These are phyloP conservation scores for Scalopus aquaticus DNA, from an alignment of 2,113 vertebrate genomes.

Conservation along the genomic window DNA sequence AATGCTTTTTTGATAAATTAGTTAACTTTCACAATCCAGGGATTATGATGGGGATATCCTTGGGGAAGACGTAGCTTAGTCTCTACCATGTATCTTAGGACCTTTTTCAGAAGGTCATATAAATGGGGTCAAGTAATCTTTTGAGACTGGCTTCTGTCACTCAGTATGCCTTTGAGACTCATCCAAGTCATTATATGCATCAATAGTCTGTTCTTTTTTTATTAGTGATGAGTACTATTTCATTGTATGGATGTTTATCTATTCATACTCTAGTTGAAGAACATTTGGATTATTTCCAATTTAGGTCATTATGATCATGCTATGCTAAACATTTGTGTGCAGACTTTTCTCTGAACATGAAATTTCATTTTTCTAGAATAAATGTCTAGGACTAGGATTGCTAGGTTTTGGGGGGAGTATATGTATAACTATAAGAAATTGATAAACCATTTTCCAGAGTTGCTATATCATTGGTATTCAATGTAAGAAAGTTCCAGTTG, in stretches of 20 bases:
- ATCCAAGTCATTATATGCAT: no score
- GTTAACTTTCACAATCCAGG: not conserved
- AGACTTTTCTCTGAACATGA: not conserved
- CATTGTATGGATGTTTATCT: no score
- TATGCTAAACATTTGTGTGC: not conserved
- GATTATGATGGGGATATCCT: not conserved
- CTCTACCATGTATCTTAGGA: not conserved
- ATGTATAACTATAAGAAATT: not conserved
- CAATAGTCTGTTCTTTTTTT: no score
- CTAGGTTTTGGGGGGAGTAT: not conserved
- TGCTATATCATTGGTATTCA: not conserved
- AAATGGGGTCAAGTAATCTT: no score
- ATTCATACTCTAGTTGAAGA: no score
- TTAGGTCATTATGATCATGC: not conserved
- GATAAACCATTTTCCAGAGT: not conserved
- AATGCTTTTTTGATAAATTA: not conserved
- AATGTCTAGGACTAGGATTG: not conserved
- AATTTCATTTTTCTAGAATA: constrained; percentile 4
- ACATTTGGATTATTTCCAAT: no score
- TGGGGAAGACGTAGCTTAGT: not conserved
- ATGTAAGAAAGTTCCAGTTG: not conserved
- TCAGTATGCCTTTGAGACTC: no score
- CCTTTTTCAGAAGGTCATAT: not conserved
- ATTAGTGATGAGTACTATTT: no score
- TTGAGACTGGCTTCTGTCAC: no score